These are phyloP conservation scores for Gryon sp. DNA, from an alignment of 1,140 invertebrate genomes.

Conservation along the genomic window DNA sequence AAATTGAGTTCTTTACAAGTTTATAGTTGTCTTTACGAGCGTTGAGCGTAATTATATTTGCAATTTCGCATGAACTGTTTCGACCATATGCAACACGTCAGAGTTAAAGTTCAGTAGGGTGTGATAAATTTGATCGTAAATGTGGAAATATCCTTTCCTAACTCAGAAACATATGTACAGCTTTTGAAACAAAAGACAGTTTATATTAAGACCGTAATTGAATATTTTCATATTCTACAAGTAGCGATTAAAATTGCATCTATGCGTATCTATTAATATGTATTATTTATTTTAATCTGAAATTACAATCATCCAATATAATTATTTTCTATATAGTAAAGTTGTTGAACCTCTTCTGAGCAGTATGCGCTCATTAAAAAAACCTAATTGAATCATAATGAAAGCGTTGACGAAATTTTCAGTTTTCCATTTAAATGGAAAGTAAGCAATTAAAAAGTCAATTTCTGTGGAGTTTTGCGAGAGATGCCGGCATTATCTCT, in stretches of 20 bases:
- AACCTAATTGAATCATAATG: conserved; percentile 44
- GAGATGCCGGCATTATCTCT: conserved; percentile 51
- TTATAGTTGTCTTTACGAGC: conserved; percentile 30
- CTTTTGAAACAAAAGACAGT: conserved; percentile 42
- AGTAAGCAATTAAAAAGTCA: conserved; percentile 59
- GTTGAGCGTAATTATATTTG: conserved; percentile 43
- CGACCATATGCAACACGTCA: conserved; percentile 46
- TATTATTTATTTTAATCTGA: no score
- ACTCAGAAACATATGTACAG: conserved; percentile 40
- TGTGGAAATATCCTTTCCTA: conserved; percentile 42
- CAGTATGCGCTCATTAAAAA: conserved; percentile 28
- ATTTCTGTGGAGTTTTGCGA: conserved; percentile 48
- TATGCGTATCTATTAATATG: conserved; percentile 35
- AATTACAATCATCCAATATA: no score
- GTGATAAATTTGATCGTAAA: conserved; percentile 60
- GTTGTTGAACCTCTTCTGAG: no score
- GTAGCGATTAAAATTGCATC: no score
- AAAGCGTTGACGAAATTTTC: conserved; percentile 49
- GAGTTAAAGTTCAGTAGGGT: conserved; percentile 52
- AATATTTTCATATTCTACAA: conserved; percentile 61
- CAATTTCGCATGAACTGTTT: conserved; percentile 30
- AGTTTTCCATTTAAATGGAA: conserved; percentile 61
- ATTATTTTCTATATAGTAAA: no score
- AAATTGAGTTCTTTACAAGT: neutral
- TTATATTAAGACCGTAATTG: conserved; percentile 58